A percentile compares a stretch with the other conserved stretches of the same genome.
Conservation (phyloP, 2,888 invertebrate species). For the Ectemnius cavifrons region DNA sequence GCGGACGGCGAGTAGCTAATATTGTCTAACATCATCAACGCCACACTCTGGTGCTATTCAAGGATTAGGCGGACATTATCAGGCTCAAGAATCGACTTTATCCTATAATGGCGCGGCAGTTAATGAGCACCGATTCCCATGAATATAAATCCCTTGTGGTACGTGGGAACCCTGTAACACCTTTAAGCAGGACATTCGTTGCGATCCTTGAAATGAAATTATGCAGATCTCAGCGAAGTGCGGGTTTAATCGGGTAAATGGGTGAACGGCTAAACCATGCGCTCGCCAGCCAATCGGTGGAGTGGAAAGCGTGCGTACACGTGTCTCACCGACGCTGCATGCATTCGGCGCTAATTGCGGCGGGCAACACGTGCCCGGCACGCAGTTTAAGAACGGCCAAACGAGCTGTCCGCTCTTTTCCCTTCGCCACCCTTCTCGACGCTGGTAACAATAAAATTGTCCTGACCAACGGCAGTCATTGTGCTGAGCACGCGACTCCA, state of each 20-base stretch:
- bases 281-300: not conserved
- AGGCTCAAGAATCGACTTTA: not conserved
- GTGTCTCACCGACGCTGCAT: slow-evolving; percentile 25
- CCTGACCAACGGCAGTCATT: too few relatives aligned
- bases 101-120: not conserved
- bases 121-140: too few relatives aligned
- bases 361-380: slow-evolving; percentile 49
- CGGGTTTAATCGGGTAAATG: not conserved
- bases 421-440: not conserved
- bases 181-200: too few relatives aligned
- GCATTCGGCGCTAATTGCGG: slow-evolving; percentile 51
- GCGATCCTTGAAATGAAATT: too few relatives aligned
- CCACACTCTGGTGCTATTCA: not conserved
- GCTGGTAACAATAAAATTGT: too few relatives aligned
- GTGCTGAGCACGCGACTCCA: too few relatives aligned
- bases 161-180: too few relatives aligned
- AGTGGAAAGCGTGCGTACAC: slow-evolving; percentile 25
- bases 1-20: too few relatives aligned
- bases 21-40: too few relatives aligned
- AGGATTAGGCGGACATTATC: not conserved
- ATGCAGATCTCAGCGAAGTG: not conserved
- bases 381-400: slow-evolving; percentile 41
- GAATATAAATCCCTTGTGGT: too few relatives aligned
- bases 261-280: too few relatives aligned
- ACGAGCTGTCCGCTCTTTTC: slow-evolving; percentile 17